Base-by-base conservation (phyloP, 2,888 invertebrate species). In the Parnassius glacialis region DNA sequence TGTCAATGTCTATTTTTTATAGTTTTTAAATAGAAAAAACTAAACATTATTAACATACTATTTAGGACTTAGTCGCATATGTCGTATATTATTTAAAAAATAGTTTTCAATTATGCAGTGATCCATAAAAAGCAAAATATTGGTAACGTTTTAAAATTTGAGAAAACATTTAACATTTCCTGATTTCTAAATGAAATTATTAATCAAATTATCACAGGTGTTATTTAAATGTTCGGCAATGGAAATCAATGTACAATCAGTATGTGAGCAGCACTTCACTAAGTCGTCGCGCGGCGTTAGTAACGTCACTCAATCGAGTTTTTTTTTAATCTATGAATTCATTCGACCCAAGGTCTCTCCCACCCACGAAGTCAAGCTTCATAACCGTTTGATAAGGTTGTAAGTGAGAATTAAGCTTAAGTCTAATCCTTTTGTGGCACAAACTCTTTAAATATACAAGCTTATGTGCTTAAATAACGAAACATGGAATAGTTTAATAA, bases 271-370 rank as follows among this genome's bases (percentile, higher is more conserved):
- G 50, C 52, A 64, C 59, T 58, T 62, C 50, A 58, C 61, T 44
- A 41, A 61, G 45, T 57, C 53, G 61, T 57, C 53, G 61, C 59
- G 47, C 59, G 57, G 50, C 48, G 61, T 51, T 62, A 63, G 67
- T 72, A 70, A 74, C 75, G 74, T 75, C 72, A 75, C 69, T 78
- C 77, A 76, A 79, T 80, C 78, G 69, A 73, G 78, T 81, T 84
- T 85, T 86, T 85, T 82, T 84, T 85, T 87, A 84, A 85, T 86
- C 87, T 88, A 86, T 81, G 81, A 79, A 80, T 80, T 79, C 80
- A 78, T 83, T 89, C 88, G 87, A 87, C 88, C 88, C 78, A 70
- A 68, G 78, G 83, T 80, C 81, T 80, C 81, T 83, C 78, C 89
- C 90, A 82, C 90, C 87, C 89, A 90, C 89, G 87, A 81, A 65